Base-by-base conservation (phyloP, 2,113 vertebrate genomes). In the Ctenomys sociabilis region DNA sequence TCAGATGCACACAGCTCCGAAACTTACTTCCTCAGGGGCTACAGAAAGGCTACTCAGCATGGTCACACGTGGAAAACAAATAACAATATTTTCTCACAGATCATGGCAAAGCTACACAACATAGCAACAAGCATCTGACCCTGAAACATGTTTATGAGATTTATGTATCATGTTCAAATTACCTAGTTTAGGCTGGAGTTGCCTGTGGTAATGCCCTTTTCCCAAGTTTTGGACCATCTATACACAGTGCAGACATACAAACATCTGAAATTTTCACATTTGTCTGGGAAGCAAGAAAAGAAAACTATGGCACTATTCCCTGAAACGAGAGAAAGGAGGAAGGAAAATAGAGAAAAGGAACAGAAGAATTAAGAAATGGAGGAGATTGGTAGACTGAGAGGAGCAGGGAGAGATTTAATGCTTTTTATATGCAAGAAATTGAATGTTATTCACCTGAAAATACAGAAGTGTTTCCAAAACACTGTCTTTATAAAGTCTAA, bases 391-490 rank as follows among this genome's bases (percentile, higher is more conserved):
- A 45, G 13, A 7, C 32, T 43, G 26, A 11, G 0, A 30, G 26
- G 10, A 52, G 13, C 21, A 82, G 49, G 88, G n/a, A 90, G 26
- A 22, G 19, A 49, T 3, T 26, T 35, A 26, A 73, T 52, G 45
- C 16, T 84, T 93, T 92, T 88, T 87, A 57, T 68, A 70, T 8
- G 32, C 82, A 89, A 73, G 66, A 90, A 86, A 59, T 49, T 4
- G 52, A 78, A 77, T 77, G 52, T 32, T 78, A 68, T 49, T 88
- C 85, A 88, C 57, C 49, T 66, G 49, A 32, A 82, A 94, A 78
- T 54, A 49, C 45, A 32, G 37, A 88, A 43, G 43, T 30, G 37
- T 64, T 82, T 93, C 93, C 85, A 94, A 96, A 93, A 95, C 5
- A 57, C 13, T 78, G 5, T 13, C 59, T 37, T 24, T 8, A 40